Conservation (phyloP, 2,797 vertebrate species). For the Etheostoma perlongum region DNA sequence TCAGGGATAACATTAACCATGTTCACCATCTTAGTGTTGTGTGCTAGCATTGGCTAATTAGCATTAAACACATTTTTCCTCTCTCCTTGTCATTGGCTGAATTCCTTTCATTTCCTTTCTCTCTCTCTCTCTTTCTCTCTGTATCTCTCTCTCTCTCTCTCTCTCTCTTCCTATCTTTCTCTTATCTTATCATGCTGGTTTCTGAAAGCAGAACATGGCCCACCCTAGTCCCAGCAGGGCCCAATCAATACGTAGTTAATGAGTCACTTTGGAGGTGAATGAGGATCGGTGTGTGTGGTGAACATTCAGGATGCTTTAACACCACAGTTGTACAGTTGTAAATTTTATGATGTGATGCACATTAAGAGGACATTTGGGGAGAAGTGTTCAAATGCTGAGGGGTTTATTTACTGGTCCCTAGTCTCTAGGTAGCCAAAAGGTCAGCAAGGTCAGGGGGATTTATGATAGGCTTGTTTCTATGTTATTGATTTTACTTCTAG, state of each 20-base stretch:
- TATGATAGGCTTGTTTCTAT: slow-evolving; percentile 27
- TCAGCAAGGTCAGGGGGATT: slow-evolving; percentile 21
- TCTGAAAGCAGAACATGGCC: slow-evolving; percentile 59
- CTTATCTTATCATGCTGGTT: slow-evolving; percentile 73
- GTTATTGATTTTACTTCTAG: slow-evolving; percentile 35
- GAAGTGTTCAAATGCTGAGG: slow-evolving; percentile 7
- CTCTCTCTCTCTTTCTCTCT: not conserved
- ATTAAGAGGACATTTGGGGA: slow-evolving; percentile 13
- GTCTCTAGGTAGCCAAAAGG: slow-evolving; percentile 31
- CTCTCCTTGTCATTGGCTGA: slow-evolving; percentile 24
- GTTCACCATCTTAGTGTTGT: too few relatives aligned
- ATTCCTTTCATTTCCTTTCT: slow-evolving; percentile 47
- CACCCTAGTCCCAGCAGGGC: slow-evolving; percentile 50
- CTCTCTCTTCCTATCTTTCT: slow-evolving; percentile 1
- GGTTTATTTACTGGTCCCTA: slow-evolving; percentile 42
- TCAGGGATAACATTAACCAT: too few relatives aligned
- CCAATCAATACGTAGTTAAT: slow-evolving; percentile 68
- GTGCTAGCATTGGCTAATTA: too few relatives aligned
- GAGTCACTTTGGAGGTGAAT: slow-evolving; percentile 62
- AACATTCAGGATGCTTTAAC: slow-evolving; percentile 29
- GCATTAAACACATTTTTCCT: not conserved
- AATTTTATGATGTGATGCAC: slow-evolving; percentile 39
- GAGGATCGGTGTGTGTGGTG: slow-evolving; percentile 29
- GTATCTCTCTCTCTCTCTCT: not conserved
- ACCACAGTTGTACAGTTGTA: not conserved